Conservation (phyloP, 2,113 vertebrate genomes). For the Xiphophorus hellerii region DNA sequence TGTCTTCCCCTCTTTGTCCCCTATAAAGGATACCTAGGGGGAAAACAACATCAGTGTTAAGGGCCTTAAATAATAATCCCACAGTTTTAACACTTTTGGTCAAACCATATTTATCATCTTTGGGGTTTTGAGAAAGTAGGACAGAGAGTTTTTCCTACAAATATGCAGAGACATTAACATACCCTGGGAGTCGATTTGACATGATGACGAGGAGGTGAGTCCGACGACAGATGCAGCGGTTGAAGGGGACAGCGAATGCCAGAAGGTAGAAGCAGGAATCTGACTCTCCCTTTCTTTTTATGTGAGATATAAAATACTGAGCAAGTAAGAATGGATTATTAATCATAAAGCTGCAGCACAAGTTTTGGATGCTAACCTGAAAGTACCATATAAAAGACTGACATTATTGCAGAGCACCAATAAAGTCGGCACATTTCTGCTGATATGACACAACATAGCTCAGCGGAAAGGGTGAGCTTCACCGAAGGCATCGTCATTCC, state of each 20-base stretch:
- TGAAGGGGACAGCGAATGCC: constrained; percentile 1
- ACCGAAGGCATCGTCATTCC: not conserved
- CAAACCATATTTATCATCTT: constrained; percentile 16
- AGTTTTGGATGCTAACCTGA: constrained; percentile 31
- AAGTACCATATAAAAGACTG: constrained; percentile 27
- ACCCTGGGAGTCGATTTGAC: not conserved
- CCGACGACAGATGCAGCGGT: constrained; percentile 14
- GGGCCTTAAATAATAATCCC: not conserved
- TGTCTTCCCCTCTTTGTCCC: too few relatives aligned
- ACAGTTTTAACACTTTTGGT: not conserved
- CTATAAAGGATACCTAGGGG: not conserved
- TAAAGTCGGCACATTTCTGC: constrained; percentile 12
- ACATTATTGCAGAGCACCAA: constrained; percentile 25
- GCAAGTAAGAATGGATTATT: constrained; percentile 7
- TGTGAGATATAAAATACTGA: constrained; percentile 5
- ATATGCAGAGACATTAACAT: constrained; percentile 5
- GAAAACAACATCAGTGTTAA: not conserved
- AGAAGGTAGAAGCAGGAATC: constrained; percentile 1
- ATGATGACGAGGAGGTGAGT: constrained; percentile 18
- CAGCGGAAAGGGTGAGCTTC: not conserved
- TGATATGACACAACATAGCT: not conserved
- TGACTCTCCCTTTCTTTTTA: constrained; percentile 11
- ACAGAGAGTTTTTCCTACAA: not conserved
- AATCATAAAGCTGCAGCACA: constrained; percentile 14
- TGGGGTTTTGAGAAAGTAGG: constrained; percentile 24